Evolutionary conservation across 1,140 invertebrate genomes (phyloP).

Genomic region (Zaprionus taronus): DNA sequence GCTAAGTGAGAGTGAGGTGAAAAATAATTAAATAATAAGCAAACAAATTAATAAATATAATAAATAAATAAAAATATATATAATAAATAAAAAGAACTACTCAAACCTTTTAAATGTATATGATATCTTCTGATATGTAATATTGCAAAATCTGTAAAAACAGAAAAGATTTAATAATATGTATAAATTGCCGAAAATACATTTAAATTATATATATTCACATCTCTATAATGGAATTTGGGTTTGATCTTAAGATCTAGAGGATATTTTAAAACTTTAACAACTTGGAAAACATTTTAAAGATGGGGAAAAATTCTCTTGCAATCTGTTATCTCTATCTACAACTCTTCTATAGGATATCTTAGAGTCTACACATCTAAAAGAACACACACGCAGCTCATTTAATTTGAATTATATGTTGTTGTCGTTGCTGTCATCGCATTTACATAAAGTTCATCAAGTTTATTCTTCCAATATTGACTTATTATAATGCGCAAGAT

Average conservation of each 20-base stretch:
- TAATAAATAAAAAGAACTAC: no score
- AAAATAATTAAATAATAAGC: background rate
- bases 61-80: background rate
- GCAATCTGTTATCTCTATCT: background rate
- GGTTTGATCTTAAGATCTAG: no score
- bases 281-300: no score
- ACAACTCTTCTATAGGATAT: background rate
- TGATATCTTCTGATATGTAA: no score
- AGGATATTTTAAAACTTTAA: no score
- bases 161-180: background rate
- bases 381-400: background rate
- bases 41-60: background rate
- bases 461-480: constrained; percentile 50
- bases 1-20: background rate
- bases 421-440: constrained; percentile 16
- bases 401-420: constrained; percentile 16
- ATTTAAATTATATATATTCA: no score
- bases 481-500: constrained; percentile 59
- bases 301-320: no score
- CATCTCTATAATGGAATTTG: no score
- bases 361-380: background rate
- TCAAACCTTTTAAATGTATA: no score
- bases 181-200: background rate
- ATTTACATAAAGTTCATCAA: constrained; percentile 46
- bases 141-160: no score